phyloP scores from a whole-genome alignment of 2,113 vertebrate genomes.

The Zosterops pallidus region DNA sequence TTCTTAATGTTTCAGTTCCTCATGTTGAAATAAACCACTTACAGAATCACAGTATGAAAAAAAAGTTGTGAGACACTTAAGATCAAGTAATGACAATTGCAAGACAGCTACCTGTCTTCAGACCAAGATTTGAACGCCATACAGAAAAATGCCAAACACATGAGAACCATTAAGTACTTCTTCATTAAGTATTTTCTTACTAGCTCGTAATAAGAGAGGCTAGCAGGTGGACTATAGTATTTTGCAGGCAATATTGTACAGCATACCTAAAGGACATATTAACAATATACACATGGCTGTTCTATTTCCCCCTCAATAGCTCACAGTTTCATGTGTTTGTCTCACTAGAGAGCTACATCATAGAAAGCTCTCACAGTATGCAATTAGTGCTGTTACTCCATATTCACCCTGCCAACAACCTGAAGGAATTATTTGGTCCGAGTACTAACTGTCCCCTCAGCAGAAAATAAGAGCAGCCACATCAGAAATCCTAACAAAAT shows the following conservation, averaged over 20 bases:
- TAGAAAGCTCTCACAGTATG: rapidly evolving
- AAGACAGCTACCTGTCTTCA: not conserved
- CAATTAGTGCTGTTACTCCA: not conserved
- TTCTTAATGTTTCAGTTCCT: not conserved
- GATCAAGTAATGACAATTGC: not conserved
- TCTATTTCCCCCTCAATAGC: not conserved
- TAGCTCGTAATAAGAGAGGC: not conserved
- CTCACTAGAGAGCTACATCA: not conserved
- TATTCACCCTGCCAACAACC: rapidly evolving
- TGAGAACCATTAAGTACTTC: not conserved
- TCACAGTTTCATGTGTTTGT: not conserved
- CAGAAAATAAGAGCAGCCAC: not conserved
- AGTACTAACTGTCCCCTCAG: not conserved
- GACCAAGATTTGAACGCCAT: not conserved
- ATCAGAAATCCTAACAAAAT: not conserved
- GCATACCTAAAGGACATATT: not conserved
- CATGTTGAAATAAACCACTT: not conserved
- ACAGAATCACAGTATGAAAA: not conserved
- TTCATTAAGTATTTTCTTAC: not conserved
- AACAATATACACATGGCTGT: rapidly evolving
- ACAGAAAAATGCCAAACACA: not conserved
- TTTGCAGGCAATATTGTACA: not conserved
- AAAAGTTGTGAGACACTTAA: not conserved
- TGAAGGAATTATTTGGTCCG: not conserved
- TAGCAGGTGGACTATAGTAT: not conserved